These are phyloP conservation scores for Ophion obscuratus DNA, from an alignment of 2,888 invertebrate genomes.

Conservation along the genomic window DNA sequence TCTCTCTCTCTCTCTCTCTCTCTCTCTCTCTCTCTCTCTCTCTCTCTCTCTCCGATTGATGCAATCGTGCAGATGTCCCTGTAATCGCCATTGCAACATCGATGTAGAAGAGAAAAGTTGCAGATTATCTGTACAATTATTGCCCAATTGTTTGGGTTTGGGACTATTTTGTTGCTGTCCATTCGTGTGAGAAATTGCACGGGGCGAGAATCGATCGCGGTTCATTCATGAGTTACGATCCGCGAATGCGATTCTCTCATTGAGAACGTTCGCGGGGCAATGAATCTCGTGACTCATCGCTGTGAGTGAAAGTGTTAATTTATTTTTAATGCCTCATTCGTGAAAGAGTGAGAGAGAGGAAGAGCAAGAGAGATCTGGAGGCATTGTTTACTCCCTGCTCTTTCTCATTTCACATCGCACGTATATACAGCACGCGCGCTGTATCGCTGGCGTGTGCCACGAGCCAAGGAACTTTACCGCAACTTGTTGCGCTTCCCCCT, in stretches of 20 bases:
- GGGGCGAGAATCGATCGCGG: background rate
- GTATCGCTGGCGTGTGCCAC: slow-evolving; percentile 7
- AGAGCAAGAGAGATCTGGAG: background rate
- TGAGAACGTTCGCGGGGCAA: background rate
- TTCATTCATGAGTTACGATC: slow-evolving; percentile 8
- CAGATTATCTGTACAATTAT: too few species aligned
- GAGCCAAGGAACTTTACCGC: background rate
- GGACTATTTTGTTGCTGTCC: background rate
- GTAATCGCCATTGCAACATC: too few species aligned
- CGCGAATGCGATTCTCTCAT: slow-evolving; percentile 3
- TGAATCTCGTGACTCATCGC: slow-evolving; percentile 43
- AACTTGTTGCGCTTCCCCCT: background rate
- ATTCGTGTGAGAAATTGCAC: background rate
- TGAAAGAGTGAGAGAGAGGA: background rate
- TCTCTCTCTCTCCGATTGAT: too few species aligned
- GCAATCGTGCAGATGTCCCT: too few species aligned
- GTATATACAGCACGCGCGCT: slow-evolving; percentile 5
- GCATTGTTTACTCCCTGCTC: slow-evolving; percentile 49
- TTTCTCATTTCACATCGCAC: slow-evolving; percentile 2
- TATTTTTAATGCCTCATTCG: slow-evolving; percentile 51
- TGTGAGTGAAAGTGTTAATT: slow-evolving; percentile 46
- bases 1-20: too few species aligned
- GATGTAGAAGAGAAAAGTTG: too few species aligned
- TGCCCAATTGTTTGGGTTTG: too few species aligned
- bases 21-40: too few species aligned